Conservation (phyloP, 2,888 invertebrate species). For the Megalurothrips usitatus region DNA sequence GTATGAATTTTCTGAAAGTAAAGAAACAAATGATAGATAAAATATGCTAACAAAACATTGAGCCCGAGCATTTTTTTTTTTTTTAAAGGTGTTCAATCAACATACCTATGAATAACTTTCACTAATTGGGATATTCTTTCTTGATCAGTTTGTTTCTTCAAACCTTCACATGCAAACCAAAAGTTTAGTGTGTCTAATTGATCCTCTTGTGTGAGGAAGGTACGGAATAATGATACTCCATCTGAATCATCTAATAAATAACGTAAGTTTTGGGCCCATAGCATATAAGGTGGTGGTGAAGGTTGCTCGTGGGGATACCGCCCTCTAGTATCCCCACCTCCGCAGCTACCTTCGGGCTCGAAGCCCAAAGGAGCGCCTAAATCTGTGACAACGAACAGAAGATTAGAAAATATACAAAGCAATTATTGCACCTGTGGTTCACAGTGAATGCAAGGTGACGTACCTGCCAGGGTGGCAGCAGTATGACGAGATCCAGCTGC, state of each 20-base stretch:
- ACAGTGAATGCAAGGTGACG: background rate
- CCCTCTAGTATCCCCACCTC: conserved; percentile 45
- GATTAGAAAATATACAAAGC: too few species aligned
- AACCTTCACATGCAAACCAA: conserved; percentile 90
- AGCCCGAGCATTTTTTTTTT: too few species aligned
- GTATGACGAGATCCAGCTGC: background rate
- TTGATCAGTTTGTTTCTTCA: conserved; percentile 71
- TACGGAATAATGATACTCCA: conserved; percentile 81
- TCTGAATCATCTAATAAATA: conserved; percentile 82
- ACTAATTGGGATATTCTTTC: conserved; percentile 69
- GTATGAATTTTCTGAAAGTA: conserved; percentile 39
- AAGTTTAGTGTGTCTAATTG: conserved; percentile 81
- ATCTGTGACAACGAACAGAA: conserved; percentile 34
- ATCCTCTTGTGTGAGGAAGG: conserved; percentile 74
- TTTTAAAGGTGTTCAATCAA: too few species aligned
- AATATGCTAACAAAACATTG: background rate
- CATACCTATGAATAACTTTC: conserved; percentile 75
- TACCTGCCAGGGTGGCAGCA: conserved; percentile 36
- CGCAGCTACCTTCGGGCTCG: conserved; percentile 55
- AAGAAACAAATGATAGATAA: background rate
- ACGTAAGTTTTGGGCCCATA: conserved; percentile 84
- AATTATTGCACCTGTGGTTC: too few species aligned
- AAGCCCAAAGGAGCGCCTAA: conserved; percentile 51
- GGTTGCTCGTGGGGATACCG: conserved; percentile 34
- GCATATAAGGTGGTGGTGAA: conserved; percentile 67